Evolutionary conservation across 2,113 vertebrate genomes (phyloP).

Genomic region (Hystrix brachyura): DNA sequence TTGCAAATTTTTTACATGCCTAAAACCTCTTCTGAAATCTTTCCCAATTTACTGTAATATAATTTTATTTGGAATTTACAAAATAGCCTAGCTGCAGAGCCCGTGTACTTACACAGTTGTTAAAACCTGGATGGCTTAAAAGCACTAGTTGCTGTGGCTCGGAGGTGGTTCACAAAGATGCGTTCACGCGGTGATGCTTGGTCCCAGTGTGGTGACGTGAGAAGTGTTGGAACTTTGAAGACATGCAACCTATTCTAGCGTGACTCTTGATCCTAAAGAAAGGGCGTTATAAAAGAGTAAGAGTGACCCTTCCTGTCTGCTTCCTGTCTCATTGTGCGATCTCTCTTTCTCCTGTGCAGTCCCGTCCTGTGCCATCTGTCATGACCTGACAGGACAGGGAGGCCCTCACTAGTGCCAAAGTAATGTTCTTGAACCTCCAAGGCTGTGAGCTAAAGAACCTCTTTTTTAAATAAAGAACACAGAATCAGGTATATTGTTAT

Average conservation of each 20-base stretch:
- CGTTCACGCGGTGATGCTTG: too few species aligned
- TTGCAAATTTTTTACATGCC: neutral
- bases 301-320: too few species aligned
- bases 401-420: neutral
- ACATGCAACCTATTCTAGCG: neutral
- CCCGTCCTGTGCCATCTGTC: neutral
- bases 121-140: neutral
- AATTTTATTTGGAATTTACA: slow-evolving; percentile 47
- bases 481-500: neutral
- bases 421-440: neutral
- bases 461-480: neutral
- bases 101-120: neutral
- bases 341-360: too few species aligned
- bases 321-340: neutral
- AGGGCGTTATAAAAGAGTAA: neutral
- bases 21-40: slow-evolving; percentile 10
- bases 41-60: neutral
- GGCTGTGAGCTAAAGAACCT: neutral
- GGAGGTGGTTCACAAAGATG: neutral
- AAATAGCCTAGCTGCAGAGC: neutral
- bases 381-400: neutral
- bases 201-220: neutral
- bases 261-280: neutral
- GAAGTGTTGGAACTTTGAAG: neutral
- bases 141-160: neutral